Evolutionary conservation across 2,888 invertebrate genomes (phyloP), one percentile per base, ranked within the genome.

Genomic region (Nomada fabriciana): DNA sequence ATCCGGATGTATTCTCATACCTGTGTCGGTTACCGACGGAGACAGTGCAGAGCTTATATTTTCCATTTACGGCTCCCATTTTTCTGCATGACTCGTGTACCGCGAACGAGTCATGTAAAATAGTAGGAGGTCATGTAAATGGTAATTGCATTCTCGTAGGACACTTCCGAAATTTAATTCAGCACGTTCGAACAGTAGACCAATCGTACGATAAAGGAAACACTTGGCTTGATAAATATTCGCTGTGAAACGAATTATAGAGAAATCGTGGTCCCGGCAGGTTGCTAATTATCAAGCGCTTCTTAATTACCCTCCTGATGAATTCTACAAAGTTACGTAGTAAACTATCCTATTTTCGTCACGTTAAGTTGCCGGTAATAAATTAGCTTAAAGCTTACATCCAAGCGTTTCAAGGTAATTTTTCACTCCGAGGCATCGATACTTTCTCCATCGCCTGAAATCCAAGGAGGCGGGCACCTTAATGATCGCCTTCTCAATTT

Each of bases 401-500:
- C 42, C 10, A n/a, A 42, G 5, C 13, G 25, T 47, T 23, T 43
- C 15, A 55, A 5, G 18, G 42, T 15, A 53, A 20, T 73, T 65
- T 65, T 59, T 60, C 47, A 61, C 57, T 59, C 60, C 43, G 42
- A 50, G 55, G 52, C 78, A 47, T 47, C 55, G 29, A 70, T 64
- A 29, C 75, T 68, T 75, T 75, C 79, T 53, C 47, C 53, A 65
- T 60, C 70, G 61, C 65, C 20, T 29, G 57, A 69, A 52, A 71
- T 65, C 36, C 72, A 36, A 69, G 50, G 61, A 74, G 53, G 65
- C 65, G 42, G 77, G 55, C 59, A 43, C 74, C 57, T 78, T 71
- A 57, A 77, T 69, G 65, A 47, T 57, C 68, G 73, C 70, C 77
- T 80, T 86, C 88, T 91, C 90, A 90, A 91, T 91, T 90, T 89